These are phyloP conservation scores for Dasysyrphus tricinctus DNA, from an alignment of 2,888 invertebrate species.

Conservation along the genomic window DNA sequence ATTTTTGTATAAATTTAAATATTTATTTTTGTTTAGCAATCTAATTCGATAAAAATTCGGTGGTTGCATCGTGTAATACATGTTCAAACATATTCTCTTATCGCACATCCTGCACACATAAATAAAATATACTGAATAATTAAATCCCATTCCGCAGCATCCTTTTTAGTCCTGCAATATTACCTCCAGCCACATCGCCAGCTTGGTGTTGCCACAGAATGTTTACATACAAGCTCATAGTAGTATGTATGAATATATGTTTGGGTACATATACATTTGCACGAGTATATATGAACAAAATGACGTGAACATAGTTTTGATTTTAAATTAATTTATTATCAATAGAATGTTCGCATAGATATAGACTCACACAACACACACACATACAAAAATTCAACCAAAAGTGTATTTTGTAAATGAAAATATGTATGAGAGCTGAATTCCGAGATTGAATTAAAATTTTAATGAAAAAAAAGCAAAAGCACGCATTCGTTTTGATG, in stretches of 20 bases:
- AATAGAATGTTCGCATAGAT: slow-evolving; percentile 10
- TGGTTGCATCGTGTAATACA: slow-evolving; percentile 11
- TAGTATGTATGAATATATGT: neutral
- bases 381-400: neutral
- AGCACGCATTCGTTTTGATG: slow-evolving; percentile 2
- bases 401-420: slow-evolving; percentile 8
- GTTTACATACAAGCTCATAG: slow-evolving; percentile 1
- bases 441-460: slow-evolving; percentile 54
- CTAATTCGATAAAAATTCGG: slow-evolving; percentile 43
- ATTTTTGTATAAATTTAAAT: slow-evolving; percentile 14
- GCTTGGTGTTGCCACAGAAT: slow-evolving; percentile 18
- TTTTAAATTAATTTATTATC: slow-evolving; percentile 64
- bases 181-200: neutral
- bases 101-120: slow-evolving; percentile 17
- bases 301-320: slow-evolving; percentile 41
- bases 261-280: too few species aligned
- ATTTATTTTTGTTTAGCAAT: slow-evolving; percentile 30
- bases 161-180: neutral
- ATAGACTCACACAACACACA: neutral
- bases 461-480: slow-evolving; percentile 59
- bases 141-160: slow-evolving; percentile 23
- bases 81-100: slow-evolving; percentile 13
- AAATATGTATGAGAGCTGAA: slow-evolving; percentile 1
- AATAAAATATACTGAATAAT: slow-evolving; percentile 14
- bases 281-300: neutral